These are phyloP conservation scores for Valencia hispanica DNA, from an alignment of 2,797 vertebrate species.

Conservation along the genomic window DNA sequence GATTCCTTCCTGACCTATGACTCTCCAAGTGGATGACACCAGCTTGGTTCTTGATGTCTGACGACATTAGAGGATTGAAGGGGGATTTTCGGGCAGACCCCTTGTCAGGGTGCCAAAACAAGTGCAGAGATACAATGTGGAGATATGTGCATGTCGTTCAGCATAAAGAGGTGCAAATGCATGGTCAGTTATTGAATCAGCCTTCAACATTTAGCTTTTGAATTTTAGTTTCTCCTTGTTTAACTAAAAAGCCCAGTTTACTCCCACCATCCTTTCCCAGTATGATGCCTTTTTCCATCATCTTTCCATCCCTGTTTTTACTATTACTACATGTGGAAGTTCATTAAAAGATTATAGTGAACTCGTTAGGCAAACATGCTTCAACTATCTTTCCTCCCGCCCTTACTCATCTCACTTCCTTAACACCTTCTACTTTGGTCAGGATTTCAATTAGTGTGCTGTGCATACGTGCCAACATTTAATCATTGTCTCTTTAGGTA, in stretches of 20 bases:
- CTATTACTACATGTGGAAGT: conserved; percentile 59
- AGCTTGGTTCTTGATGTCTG: conserved; percentile 68
- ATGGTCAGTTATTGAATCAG: neutral
- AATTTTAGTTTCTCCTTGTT: neutral
- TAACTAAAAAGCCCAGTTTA: neutral
- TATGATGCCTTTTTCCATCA: conserved; percentile 11
- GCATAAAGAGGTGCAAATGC: conserved; percentile 13
- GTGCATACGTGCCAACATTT: neutral
- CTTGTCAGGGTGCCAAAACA: conserved; percentile 40
- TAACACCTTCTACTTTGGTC: conserved; percentile 32
- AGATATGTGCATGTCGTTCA: neutral
- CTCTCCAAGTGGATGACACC: conserved; percentile 75
- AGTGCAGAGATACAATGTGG: neutral
- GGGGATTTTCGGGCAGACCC: conserved; percentile 62
- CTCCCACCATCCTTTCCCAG: neutral
- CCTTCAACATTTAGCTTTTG: neutral
- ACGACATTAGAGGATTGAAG: conserved; percentile 69
- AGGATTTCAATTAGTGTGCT: conserved; percentile 26
- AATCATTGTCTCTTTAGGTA: neutral
- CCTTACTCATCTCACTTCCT: conserved; percentile 12
- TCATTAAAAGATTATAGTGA: conserved; percentile 75
- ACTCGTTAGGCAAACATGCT: conserved; percentile 48
- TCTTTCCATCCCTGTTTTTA: conserved; percentile 42
- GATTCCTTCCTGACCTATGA: conserved; percentile 71
- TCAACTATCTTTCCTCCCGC: conserved; percentile 4